phyloP scores from a whole-genome alignment of 2,888 invertebrate genomes.

The Nycteola revayana region DNA sequence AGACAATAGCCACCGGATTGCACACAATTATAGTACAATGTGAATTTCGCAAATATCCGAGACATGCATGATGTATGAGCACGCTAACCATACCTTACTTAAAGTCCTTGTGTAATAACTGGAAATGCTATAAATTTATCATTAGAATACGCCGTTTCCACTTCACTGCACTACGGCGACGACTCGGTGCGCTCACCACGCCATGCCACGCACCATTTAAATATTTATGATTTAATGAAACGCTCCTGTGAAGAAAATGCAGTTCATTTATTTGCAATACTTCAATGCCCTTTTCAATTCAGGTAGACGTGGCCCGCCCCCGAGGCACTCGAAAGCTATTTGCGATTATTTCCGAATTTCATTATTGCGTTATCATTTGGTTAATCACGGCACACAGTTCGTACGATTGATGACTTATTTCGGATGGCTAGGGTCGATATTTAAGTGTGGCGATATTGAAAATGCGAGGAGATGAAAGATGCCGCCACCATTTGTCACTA shows the following conservation, averaged over 20 bases:
- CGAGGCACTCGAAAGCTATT: constrained; percentile 61
- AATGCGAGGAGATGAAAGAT: constrained; percentile 70
- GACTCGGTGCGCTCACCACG: too few species aligned
- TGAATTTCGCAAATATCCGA: constrained; percentile 52
- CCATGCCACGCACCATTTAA: constrained; percentile 17
- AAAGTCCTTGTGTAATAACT: constrained; percentile 36
- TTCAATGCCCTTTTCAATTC: constrained; percentile 56
- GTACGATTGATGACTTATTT: constrained; percentile 34
- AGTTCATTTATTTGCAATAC: constrained; percentile 47
- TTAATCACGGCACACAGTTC: constrained; percentile 42
- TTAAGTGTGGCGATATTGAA: constrained; percentile 29
- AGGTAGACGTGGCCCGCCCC: constrained; percentile 52
- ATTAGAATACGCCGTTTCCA: constrained; percentile 32
- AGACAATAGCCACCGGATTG: constrained; percentile 60
- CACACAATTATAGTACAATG: constrained; percentile 39
- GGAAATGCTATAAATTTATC: constrained; percentile 46
- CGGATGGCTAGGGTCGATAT: constrained; percentile 37
- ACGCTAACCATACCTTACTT: constrained; percentile 39
- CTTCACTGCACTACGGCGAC: constrained; percentile 13
- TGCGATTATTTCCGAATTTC: constrained; percentile 78
- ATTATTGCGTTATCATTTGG: constrained; percentile 72
- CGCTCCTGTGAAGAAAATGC: constrained; percentile 30
- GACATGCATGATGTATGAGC: constrained; percentile 47
- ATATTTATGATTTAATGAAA: constrained; percentile 32
- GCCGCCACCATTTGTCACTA: constrained; percentile 79